phyloP scores from a whole-genome alignment of 2,888 invertebrate genomes.

The Temnothorax ravouxi region DNA sequence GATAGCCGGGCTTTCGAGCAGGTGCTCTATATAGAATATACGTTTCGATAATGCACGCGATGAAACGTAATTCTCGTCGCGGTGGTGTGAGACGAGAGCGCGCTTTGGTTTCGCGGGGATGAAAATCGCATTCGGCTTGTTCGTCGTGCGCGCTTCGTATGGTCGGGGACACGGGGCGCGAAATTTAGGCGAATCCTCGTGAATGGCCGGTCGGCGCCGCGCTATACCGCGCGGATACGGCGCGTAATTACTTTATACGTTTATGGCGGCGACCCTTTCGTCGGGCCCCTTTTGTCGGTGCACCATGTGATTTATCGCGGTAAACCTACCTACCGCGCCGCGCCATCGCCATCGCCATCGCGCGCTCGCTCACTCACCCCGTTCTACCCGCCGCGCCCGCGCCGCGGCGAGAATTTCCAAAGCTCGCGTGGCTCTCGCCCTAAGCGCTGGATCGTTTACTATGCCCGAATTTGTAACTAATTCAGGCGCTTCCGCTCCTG shows the following conservation, averaged over 20 bases:
- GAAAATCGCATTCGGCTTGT: constrained; percentile 71
- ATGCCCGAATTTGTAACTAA: constrained; percentile 70
- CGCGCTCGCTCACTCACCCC: constrained; percentile 29
- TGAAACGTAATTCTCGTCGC: constrained; percentile 78
- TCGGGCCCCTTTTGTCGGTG: constrained; percentile 77
- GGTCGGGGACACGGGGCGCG: constrained; percentile 35
- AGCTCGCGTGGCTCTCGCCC: constrained; percentile 66
- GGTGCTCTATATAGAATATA: constrained; percentile 64
- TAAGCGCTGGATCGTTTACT: constrained; percentile 62
- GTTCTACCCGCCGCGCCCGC: constrained; percentile 57
- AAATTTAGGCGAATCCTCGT: constrained; percentile 70
- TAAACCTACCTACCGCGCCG: constrained; percentile 56
- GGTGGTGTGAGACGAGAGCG: constrained; percentile 64
- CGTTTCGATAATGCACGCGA: constrained; percentile 76
- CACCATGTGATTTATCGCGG: constrained; percentile 75
- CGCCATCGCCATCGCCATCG: constrained; percentile 35
- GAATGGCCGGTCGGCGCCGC: constrained; percentile 71
- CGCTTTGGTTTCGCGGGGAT: constrained; percentile 66
- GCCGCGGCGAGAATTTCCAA: constrained; percentile 70
- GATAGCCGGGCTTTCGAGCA: constrained; percentile 57
- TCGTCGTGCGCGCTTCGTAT: constrained; percentile 50
- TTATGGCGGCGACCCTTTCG: constrained; percentile 79
- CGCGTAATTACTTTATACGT: constrained; percentile 82
- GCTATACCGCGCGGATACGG: constrained; percentile 69
- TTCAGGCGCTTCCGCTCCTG: constrained; percentile 56